These are phyloP conservation scores for Trichomycterus rosablanca DNA, from an alignment of 2,113 vertebrate species.

Conservation along the genomic window DNA sequence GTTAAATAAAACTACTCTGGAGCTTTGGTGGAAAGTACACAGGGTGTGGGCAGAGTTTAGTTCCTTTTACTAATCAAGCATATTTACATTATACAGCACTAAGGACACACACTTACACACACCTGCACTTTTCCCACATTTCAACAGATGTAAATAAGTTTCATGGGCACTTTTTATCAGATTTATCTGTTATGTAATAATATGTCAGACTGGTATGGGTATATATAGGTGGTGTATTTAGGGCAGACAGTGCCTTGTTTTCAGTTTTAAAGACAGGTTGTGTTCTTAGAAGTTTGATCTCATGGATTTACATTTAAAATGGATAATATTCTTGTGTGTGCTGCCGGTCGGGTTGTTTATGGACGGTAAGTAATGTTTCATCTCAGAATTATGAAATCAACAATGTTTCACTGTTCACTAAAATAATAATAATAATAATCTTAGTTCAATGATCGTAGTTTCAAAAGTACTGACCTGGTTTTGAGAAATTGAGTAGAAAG, in stretches of 20 bases:
- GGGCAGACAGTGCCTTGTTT: conserved; percentile 1
- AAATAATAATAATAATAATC: no score
- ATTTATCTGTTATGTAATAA: conserved; percentile 14
- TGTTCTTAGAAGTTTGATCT: background rate
- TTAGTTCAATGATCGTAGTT: no score
- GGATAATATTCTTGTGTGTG: conserved; percentile 38
- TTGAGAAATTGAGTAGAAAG: no score
- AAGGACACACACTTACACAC: background rate
- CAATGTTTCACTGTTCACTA: no score
- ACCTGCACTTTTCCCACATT: conserved; percentile 28
- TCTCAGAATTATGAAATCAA: background rate
- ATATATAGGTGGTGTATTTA: conserved; percentile 3
- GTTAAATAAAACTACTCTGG: no score
- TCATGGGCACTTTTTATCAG: conserved; percentile 9
- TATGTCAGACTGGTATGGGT: background rate
- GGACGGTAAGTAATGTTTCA: conserved; percentile 47
- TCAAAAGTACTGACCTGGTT: no score
- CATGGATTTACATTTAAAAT: conserved; percentile 38
- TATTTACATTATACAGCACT: no score
- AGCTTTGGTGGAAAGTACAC: no score
- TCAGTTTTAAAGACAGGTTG: background rate
- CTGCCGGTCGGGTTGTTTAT: conserved; percentile 10
- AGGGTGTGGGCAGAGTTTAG: no score
- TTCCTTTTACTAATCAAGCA: no score
- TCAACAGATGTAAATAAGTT: background rate